These are phyloP conservation scores for Mesorhabditis spiculigera DNA, from an alignment of 2,888 invertebrate species.

Conservation along the genomic window DNA sequence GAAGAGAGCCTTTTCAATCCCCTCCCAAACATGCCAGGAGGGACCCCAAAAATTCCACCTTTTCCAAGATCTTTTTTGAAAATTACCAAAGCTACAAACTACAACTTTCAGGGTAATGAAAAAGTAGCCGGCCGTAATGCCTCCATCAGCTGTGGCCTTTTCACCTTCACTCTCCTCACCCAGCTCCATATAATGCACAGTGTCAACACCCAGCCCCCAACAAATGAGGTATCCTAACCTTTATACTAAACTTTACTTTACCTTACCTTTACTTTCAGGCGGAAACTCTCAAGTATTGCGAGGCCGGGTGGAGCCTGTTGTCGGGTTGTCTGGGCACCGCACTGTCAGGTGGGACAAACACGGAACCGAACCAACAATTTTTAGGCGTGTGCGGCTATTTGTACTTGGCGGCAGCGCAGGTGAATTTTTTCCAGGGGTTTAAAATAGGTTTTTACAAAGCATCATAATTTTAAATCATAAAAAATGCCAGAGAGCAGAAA, in stretches of 20 bases:
- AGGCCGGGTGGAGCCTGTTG: conserved; percentile 30
- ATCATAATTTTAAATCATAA: too few relatives aligned
- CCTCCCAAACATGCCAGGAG: too few relatives aligned
- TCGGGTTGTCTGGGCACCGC: conserved; percentile 12
- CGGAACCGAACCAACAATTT: neutral
- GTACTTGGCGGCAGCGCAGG: neutral
- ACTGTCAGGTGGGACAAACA: neutral
- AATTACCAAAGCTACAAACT: too few relatives aligned
- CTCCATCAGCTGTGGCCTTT: neutral
- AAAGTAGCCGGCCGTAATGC: neutral
- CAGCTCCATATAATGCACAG: conserved; percentile 7
- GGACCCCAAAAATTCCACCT: too few relatives aligned
- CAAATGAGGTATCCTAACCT: neutral
- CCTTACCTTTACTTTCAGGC: conserved; percentile 3
- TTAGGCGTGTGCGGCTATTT: neutral
- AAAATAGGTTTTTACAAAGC: too few relatives aligned
- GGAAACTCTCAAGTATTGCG: conserved; percentile 22
- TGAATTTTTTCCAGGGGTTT: neutral
- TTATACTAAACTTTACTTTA: neutral
- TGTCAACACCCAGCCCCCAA: conserved; percentile 7
- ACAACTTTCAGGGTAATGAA: too few relatives aligned
- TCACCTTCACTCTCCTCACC: neutral
- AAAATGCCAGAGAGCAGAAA: too few relatives aligned
- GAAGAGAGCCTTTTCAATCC: too few relatives aligned
- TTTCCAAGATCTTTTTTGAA: too few relatives aligned